These are phyloP conservation scores for Peribatodes rhomboidaria DNA, from an alignment of 2,888 invertebrate genomes.

Conservation along the genomic window DNA sequence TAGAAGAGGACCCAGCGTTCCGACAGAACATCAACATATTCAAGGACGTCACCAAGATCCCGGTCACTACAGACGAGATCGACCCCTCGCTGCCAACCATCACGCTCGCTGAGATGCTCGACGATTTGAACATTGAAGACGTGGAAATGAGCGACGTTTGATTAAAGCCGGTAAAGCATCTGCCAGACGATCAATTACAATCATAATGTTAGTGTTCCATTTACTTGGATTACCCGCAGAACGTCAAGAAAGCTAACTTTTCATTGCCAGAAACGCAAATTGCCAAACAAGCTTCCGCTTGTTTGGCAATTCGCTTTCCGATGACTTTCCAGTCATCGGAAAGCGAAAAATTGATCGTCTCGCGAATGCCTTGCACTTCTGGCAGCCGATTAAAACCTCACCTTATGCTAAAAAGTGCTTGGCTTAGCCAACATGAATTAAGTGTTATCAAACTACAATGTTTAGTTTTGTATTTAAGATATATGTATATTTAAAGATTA, in stretches of 20 bases:
- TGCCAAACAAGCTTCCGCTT: no score
- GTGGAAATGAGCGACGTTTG: conserved; percentile 90
- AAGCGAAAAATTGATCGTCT: no score
- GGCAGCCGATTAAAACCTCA: no score
- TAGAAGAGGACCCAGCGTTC: conserved; percentile 97
- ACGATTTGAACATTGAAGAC: conserved; percentile 94
- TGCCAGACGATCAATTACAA: neutral
- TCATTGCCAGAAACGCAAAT: no score
- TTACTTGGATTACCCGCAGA: no score
- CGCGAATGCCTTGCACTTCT: no score
- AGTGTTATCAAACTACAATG: neutral
- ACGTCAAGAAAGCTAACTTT: no score
- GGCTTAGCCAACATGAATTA: no score
- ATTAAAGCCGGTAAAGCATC: neutral
- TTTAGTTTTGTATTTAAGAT: conserved; percentile 1
- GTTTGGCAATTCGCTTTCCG: no score
- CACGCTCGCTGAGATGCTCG: conserved; percentile 97
- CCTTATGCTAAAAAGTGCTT: no score
- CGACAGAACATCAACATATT: conserved; percentile 98
- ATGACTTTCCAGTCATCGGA: no score
- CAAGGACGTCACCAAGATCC: conserved; percentile 84
- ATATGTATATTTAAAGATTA: neutral
- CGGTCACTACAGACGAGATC: conserved; percentile 86
- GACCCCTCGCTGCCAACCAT: conserved; percentile 91
- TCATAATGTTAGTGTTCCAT: no score